These are phyloP conservation scores for Leucoraja erinaceus DNA, from an alignment of 2,113 vertebrate genomes.

Conservation along the genomic window DNA sequence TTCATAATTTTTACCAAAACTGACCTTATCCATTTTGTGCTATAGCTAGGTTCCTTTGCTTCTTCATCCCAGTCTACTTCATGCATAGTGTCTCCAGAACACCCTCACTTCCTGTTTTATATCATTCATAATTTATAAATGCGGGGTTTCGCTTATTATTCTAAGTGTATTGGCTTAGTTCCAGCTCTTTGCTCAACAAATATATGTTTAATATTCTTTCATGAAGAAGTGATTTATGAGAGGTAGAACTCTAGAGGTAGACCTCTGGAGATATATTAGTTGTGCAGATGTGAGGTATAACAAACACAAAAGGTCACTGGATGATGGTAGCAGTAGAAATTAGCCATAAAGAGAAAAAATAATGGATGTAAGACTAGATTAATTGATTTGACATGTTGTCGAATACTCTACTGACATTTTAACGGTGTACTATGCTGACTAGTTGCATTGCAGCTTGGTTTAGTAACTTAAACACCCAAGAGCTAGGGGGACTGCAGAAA, in stretches of 20 bases:
- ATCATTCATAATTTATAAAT: background rate
- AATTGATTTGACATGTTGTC: too few species aligned
- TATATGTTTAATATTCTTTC: background rate
- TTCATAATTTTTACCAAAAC: background rate
- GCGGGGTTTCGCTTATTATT: background rate
- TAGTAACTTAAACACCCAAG: too few species aligned
- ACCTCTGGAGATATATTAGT: background rate
- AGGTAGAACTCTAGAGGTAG: too few species aligned
- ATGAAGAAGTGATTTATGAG: background rate
- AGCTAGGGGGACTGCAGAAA: too few species aligned
- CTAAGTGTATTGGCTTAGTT: background rate
- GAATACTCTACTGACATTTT: too few species aligned
- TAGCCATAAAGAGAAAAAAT: background rate
- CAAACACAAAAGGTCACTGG: background rate
- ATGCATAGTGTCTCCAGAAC: background rate
- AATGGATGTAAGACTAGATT: background rate
- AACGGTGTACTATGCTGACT: too few species aligned
- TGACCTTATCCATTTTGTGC: background rate
- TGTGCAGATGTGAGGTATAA: background rate
- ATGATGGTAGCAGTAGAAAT: background rate
- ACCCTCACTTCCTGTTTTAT: background rate
- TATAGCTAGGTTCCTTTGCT: background rate
- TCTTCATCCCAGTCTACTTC: background rate
- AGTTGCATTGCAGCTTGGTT: too few species aligned
- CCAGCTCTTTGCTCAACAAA: background rate